Evolutionary conservation across 1,140 invertebrate species (phyloP).

Genomic region (Batillaria attramentaria): DNA sequence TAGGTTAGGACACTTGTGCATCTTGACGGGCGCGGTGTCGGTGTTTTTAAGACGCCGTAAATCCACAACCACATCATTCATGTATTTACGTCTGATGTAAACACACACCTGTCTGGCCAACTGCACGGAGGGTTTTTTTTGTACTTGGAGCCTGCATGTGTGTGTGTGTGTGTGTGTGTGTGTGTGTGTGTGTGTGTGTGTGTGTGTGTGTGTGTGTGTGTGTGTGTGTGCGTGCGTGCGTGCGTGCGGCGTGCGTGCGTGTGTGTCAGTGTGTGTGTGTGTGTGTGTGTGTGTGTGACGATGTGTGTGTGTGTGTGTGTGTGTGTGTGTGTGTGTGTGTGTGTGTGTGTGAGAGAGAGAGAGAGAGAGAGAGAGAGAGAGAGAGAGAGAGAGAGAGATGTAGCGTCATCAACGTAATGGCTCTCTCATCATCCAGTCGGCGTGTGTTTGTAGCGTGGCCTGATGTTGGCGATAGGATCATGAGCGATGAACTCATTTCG

Average conservation of each 20-base stretch:
- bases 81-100: too few species aligned
- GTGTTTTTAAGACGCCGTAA: too few species aligned
- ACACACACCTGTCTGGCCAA: too few species aligned
- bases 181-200: slow-evolving; percentile 3
- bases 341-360: slow-evolving; percentile 13
- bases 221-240: slow-evolving; percentile 14
- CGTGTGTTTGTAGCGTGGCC: background rate
- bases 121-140: too few species aligned
- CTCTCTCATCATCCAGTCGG: too few species aligned
- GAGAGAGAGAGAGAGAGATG: too few species aligned
- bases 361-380: background rate
- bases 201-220: slow-evolving; percentile 18
- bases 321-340: slow-evolving; percentile 18
- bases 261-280: slow-evolving; percentile 18
- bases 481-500: background rate
- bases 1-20: too few species aligned
- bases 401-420: too few species aligned
- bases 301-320: slow-evolving; percentile 16
- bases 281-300: slow-evolving; percentile 12
- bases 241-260: slow-evolving; percentile 4
- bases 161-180: too few species aligned
- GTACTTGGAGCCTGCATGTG: too few species aligned
- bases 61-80: too few species aligned
- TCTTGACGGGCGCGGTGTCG: too few species aligned
- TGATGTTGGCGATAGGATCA: background rate